Base-by-base conservation (phyloP, 2,113 vertebrate genomes). In the Dunckerocampus dactyliophorus region DNA sequence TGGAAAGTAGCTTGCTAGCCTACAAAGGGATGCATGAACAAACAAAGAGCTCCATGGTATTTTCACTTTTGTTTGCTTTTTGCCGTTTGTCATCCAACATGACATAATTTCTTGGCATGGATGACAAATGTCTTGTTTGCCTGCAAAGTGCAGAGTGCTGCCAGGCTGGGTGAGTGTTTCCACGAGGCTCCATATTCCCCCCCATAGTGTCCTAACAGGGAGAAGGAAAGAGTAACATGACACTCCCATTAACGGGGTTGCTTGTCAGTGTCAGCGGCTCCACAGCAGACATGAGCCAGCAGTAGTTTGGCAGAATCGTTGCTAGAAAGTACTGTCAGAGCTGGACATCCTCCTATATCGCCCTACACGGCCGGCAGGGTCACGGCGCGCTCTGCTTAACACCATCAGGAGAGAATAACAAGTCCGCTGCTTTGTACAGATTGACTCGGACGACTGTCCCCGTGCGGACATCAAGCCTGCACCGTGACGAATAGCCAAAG, bases 241-340 rank as follows among this genome's bases (percentile, higher is more conserved):
- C 80, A 63, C 80, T 80, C 45, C 79, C 67, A 76, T 84, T 88
- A 87, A 76, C 68, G 12, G 63, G 37, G 63, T 62, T 57, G 65
- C 71, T 63, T 76, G 81, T 82, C 77, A 74, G 74, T 62, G 78
- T 77, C 72, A 69, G 79, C 5, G 47, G 71, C 57, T 78, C 75
- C 68, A 74, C 72, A 80, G 82, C 34, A 60, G 74, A 76, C 74
- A 55, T 47, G 34, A 54, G 66, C 63, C 71, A 63, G 59, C 67
- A 42, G 63, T 34, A 52, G 61, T 24, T 79, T 61, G 42, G 21
- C 55, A 47, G 65, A 64, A 81, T 65, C 74, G 62, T 82, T 75
- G 87, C 84, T 87, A 87, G 79, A 82, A 67, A 72, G 63, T 8
- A 21, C 80, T 83, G 85, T 84, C 87, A 83, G 79, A 76, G 80